Base-by-base conservation (phyloP, 1,140 invertebrate genomes). In the Sinella curviseta region DNA sequence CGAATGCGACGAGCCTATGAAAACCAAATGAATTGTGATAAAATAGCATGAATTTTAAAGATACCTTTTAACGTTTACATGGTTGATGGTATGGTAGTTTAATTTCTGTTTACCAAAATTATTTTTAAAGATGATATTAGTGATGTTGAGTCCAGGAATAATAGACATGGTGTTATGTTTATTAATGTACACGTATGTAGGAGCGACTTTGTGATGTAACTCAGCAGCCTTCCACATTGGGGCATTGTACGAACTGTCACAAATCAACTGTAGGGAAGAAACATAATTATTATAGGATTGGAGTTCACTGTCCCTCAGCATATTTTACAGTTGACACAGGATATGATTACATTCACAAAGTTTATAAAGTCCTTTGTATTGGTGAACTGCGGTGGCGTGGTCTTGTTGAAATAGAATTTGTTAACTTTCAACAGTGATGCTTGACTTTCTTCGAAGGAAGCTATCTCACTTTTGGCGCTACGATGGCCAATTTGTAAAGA, bases 121-220 rank as follows among this genome's bases (percentile, higher is more conserved):
- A 65, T 8, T 65, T 12, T 4, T 4, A 65, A 65, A 26, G 4
- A 65, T n/a, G n/a, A n/a, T 60, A 24, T 60, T 24, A 60, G 14
- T 14, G 55, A n/a, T 24, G 14, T 60, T 26, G 3, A 60, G 3
- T 26, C 3, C 24, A 30, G 65, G 65, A 31, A 31, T 70, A 33
- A 70, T 70, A 33, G 3, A 8, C 1, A 31, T 14, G 8, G 65
- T 70, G 3, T n/a, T 70, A 4, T 70, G 65, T 33, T 70, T 70
- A n/a, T 70, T 70, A 3, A 70, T 70, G 31, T 70, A 70, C 14
- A 12, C 65, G n/a, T 70, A 70, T 14, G 26, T 31, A 14, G 65
- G 65, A 16, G 65, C 65, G 12, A 70, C 31, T 70, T 70, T 70
- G 8, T 70, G 65, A 24, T 70, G 65, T 16, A 31, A 70, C 31